These are phyloP conservation scores for Lycorma delicatula DNA, from an alignment of 1,140 invertebrate species.

Conservation along the genomic window DNA sequence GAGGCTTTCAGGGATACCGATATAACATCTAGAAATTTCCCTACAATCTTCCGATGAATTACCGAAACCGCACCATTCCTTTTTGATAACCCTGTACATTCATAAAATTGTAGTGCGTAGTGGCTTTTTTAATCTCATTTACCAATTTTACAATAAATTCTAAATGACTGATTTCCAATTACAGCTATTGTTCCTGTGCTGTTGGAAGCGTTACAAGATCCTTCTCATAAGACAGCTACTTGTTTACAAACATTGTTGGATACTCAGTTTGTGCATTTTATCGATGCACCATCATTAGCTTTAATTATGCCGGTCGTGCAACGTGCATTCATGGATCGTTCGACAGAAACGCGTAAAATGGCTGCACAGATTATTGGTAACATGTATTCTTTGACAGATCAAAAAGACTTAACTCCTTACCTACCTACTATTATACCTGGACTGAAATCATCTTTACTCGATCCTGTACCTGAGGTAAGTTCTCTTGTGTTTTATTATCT, in stretches of 20 bases:
- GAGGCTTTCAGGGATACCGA: too few species aligned
- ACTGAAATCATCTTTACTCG: conserved; percentile 88
- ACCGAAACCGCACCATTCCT: too few species aligned
- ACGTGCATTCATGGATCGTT: conserved; percentile 91
- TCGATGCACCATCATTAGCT: conserved; percentile 96
- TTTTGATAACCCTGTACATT: too few species aligned
- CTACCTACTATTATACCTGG: conserved; percentile 94
- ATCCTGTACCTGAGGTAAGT: conserved; percentile 90
- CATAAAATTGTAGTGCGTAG: too few species aligned
- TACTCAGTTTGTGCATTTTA: conserved; percentile 98
- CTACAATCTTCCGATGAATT: too few species aligned
- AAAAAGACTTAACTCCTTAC: conserved; percentile 96
- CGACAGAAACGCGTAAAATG: conserved; percentile 97
- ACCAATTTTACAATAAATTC: too few species aligned
- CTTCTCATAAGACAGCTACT: conserved; percentile 86
- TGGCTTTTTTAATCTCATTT: too few species aligned
- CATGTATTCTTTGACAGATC: conserved; percentile 98
- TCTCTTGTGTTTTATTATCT: not conserved
- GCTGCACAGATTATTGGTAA: conserved; percentile 99
- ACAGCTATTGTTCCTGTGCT: conserved; percentile 83
- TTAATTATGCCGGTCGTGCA: conserved; percentile 99
- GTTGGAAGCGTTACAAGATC: conserved; percentile 90
- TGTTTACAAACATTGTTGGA: conserved; percentile 89
- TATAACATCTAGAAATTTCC: too few species aligned
- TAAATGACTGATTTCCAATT: conserved; percentile 20